phyloP scores from a whole-genome alignment of 2,113 vertebrate species.

The Gymnobelideus leadbeateri region DNA sequence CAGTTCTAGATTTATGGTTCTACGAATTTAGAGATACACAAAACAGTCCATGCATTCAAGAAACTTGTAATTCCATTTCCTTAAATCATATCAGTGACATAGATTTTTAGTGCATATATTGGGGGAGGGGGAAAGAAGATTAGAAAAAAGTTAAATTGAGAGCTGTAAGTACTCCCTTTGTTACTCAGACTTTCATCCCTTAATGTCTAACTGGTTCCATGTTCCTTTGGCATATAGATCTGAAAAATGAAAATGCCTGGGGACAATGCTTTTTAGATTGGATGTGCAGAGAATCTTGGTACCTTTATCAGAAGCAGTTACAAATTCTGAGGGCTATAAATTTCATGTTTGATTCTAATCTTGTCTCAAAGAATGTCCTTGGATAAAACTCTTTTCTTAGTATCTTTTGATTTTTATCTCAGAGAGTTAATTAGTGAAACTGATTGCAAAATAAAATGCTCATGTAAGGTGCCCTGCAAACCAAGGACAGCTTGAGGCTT shows the following conservation, averaged over 20 bases:
- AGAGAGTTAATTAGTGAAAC: slow-evolving; percentile 21
- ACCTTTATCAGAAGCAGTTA: neutral
- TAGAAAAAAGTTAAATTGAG: neutral
- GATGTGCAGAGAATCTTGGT: neutral
- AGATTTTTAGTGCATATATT: neutral
- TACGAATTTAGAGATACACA: neutral
- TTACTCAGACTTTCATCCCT: neutral
- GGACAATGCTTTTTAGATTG: neutral
- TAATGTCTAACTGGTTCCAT: slow-evolving; percentile 23
- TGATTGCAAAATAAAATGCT: slow-evolving; percentile 20
- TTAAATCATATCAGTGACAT: neutral
- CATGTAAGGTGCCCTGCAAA: neutral
- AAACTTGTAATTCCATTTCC: neutral
- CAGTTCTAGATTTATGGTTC: neutral
- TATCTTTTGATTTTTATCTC: neutral
- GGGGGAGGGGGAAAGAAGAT: neutral
- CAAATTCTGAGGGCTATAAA: neutral
- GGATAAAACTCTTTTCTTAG: neutral
- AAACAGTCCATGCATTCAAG: neutral
- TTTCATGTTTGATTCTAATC: slow-evolving; percentile 17
- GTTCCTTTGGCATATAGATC: slow-evolving; percentile 16
- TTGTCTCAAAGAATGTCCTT: neutral
- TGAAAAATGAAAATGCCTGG: slow-evolving; percentile 9
- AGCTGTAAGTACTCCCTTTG: neutral
- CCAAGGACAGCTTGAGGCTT: neutral